These are phyloP conservation scores for Tokudaia muenninki DNA, from an alignment of 2,797 vertebrate species.

Conservation along the genomic window DNA sequence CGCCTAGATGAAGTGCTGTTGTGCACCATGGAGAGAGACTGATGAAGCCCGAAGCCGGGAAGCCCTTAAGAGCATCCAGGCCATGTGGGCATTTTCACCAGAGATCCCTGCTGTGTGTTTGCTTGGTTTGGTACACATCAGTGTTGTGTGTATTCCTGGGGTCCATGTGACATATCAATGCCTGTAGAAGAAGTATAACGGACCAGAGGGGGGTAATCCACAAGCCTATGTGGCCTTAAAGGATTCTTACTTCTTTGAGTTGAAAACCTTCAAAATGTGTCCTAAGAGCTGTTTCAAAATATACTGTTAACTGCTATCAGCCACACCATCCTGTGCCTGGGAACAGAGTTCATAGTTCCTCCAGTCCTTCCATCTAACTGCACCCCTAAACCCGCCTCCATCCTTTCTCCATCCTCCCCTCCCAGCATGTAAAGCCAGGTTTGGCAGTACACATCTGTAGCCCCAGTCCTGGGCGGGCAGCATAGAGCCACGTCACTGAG, in stretches of 20 bases:
- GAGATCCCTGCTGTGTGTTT: neutral
- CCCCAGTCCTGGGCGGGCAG: neutral
- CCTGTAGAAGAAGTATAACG: neutral
- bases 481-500: neutral
- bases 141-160: neutral
- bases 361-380: neutral
- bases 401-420: neutral
- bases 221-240: neutral
- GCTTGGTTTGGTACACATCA: neutral
- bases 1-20: neutral
- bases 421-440: neutral
- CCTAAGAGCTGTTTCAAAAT: neutral
- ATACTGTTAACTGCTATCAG: neutral
- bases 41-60: fast-evolving
- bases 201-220: neutral
- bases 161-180: neutral
- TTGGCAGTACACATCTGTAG: neutral
- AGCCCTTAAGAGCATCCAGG: neutral
- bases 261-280: neutral
- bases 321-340: neutral
- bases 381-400: neutral
- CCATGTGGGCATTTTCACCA: no score
- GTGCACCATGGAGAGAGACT: neutral
- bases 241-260: neutral
- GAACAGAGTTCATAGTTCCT: neutral